A percentile compares a stretch with the other conserved stretches of the same genome.
Evolutionary conservation across 2,888 invertebrate genomes (phyloP).

Genomic region (Siphlonurus alternatus): DNA sequence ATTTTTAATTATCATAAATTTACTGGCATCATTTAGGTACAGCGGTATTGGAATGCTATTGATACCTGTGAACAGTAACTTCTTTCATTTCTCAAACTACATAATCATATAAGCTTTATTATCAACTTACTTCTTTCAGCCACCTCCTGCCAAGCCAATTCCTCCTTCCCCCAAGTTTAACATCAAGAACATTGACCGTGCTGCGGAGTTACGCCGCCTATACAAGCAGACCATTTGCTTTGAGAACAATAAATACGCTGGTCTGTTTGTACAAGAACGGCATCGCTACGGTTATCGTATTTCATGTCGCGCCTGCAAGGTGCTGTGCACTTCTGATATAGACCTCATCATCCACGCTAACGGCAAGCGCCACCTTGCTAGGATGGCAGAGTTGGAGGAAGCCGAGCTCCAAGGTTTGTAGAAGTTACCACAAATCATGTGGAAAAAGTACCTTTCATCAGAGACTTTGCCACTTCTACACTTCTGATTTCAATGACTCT

Average conservation of each 20-base stretch:
- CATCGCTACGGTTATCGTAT: neutral
- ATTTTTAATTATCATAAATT: no score
- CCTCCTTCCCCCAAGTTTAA: neutral
- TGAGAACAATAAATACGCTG: neutral
- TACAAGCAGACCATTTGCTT: neutral
- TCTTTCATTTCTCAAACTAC: no score
- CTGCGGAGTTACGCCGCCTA: neutral
- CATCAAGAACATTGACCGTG: neutral
- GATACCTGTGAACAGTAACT: no score
- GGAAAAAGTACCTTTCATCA: no score
- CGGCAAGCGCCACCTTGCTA: neutral
- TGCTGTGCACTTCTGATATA: neutral
- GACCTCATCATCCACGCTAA: neutral
- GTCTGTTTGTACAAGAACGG: neutral
- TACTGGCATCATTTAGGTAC: no score
- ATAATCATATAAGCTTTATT: no score
- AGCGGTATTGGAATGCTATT: no score
- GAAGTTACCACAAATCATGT: no score
- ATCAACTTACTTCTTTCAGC: no score
- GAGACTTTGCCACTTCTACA: no score
- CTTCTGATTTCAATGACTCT: no score
- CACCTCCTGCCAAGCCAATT: neutral
- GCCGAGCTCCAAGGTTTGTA: no score
- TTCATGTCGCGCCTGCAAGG: neutral
- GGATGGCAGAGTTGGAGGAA: neutral